Percentiles rank a stretch among this genome's conserved stretches.
These are phyloP conservation scores for Pseudococcus viburni DNA, from an alignment of 2,888 invertebrate genomes.

Conservation along the genomic window DNA sequence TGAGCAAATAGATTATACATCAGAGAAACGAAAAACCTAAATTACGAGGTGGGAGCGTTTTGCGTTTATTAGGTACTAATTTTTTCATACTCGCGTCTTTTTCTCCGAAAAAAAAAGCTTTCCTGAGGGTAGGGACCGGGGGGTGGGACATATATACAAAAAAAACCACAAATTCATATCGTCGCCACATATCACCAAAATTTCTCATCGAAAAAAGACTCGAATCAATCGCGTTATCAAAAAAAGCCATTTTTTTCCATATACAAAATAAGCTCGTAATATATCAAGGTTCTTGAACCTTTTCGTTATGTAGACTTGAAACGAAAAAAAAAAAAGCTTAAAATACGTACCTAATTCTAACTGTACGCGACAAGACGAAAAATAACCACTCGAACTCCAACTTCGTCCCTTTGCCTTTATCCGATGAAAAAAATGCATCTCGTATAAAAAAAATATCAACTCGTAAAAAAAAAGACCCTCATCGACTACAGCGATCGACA, in stretches of 20 bases:
- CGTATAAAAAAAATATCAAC: neutral
- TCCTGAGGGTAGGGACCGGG: neutral
- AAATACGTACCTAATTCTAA: neutral
- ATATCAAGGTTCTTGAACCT: slow-evolving; percentile 46
- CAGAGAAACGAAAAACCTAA: slow-evolving; percentile 40
- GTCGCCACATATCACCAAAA: neutral
- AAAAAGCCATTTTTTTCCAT: slow-evolving; percentile 3
- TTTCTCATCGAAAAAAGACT: neutral
- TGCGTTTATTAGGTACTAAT: neutral
- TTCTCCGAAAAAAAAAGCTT: neutral
- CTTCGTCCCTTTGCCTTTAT: too few relatives aligned
- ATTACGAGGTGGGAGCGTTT: slow-evolving; percentile 48
- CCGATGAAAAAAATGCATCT: neutral
- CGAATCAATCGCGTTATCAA: neutral
- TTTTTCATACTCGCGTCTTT: neutral
- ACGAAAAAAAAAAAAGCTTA: slow-evolving; percentile 28
- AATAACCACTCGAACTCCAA: too few relatives aligned
- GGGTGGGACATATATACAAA: neutral
- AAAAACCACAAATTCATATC: neutral
- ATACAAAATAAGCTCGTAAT: slow-evolving; percentile 60
- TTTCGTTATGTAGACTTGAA: neutral
- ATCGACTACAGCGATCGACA: neutral
- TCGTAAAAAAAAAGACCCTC: neutral
- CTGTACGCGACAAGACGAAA: neutral
- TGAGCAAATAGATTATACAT: slow-evolving; percentile 62